Base-by-base conservation (phyloP, 2,113 vertebrate genomes). In the Plecturocebus donacophilus region DNA sequence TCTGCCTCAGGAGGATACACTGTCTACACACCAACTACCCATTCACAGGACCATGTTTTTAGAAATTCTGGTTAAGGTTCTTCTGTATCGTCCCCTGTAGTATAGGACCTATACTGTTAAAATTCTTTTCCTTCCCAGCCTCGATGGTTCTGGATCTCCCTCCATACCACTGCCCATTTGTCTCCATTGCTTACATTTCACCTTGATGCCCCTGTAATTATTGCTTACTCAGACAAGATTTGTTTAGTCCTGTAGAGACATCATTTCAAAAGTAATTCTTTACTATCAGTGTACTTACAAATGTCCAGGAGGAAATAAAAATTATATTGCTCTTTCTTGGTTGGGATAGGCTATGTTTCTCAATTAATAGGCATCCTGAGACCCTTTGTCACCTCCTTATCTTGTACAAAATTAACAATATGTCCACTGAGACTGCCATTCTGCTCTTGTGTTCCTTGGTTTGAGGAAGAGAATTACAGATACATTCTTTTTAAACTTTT, bases 271-370 rank as follows among this genome's bases (percentile, higher is more conserved):
- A 85, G 73, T 21, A 86, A 94, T 66, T 3, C 16, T 82, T 87
- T 71, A 40, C 19, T 95, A 47, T 68, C 25, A 85, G 42, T 64
- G 38, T 87, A 92, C 1, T 92, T 97, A 8, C 8, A 88, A 94
- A 93, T 64, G 19, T 61, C 64, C 21, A 90, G 12, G 45, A 52
- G 77, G 88, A 96, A 91, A 14, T 83, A 54, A 87, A 91, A 94
- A 81, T n/a, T 3, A 52, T 47, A 49, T 66, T 94, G 40, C 49
- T 76, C 21, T 80, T 96, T 95, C 27, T 90, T 84, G 25, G 20
- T 25, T 94, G 13, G 16, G 6, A 3, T 80, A 83, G 5, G 38
- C 30, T 92, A 23, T 47, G 11, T 91, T 94, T 94, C 90, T 56
- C 66, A 93, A 81, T 12, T 95, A 66, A 77, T 35, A 80, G 20